Conservation (phyloP, 2,113 vertebrate genomes). For the Butorides virescens region DNA sequence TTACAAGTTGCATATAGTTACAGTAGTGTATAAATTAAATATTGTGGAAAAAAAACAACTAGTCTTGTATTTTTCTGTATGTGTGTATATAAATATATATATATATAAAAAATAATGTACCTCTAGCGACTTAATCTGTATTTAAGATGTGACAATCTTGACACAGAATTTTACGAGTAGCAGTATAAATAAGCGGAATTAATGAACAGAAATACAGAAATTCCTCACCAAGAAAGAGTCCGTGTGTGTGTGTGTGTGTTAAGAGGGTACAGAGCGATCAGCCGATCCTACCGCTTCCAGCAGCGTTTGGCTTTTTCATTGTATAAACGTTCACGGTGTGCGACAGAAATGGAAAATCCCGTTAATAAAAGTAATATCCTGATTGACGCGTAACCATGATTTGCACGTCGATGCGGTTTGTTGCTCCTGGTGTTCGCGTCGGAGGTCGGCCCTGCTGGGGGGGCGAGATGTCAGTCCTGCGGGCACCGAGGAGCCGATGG, state of each 20-base stretch:
- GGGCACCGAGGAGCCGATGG: fast-evolving
- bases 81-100: constrained; percentile 80
- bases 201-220: constrained; percentile 37
- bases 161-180: constrained; percentile 70
- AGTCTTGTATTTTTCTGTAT: constrained; percentile 85
- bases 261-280: constrained; percentile 67
- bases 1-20: constrained; percentile 90
- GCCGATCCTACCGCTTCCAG: constrained; percentile 63
- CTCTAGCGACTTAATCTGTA: constrained; percentile 77
- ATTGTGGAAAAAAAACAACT: constrained; percentile 83
- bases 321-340: constrained; percentile 71
- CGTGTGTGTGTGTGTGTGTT: not conserved
- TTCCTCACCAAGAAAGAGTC: constrained; percentile 37
- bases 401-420: not conserved
- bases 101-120: constrained; percentile 74
- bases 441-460: not conserved
- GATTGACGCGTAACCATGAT: constrained; percentile 31
- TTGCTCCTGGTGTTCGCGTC: not conserved
- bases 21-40: constrained; percentile 93
- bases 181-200: constrained; percentile 61
- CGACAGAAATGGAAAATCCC: constrained; percentile 65
- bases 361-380: constrained; percentile 76
- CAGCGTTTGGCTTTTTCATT: constrained; percentile 69
- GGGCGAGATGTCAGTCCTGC: fast-evolving
- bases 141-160: constrained; percentile 82